Conservation (phyloP, 92 coral and sea anemone genomes). For the Chrysogorgia sp. region DNA sequence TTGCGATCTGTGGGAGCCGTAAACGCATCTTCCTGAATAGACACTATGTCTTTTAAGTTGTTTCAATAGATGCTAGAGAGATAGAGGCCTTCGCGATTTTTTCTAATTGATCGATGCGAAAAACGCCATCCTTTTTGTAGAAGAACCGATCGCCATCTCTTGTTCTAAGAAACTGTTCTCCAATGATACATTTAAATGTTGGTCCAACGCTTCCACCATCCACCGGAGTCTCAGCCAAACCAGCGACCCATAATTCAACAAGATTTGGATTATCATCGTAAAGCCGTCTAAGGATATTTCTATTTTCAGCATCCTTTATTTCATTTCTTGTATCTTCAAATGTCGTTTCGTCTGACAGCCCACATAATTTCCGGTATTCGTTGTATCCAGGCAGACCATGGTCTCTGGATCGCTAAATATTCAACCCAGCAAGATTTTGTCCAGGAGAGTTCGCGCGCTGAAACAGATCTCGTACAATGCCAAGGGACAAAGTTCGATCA, state of each 20-base stretch:
- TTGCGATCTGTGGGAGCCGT: constrained; percentile 3
- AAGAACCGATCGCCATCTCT: constrained; percentile 45
- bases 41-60: constrained; percentile 4
- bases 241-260: constrained; percentile 42
- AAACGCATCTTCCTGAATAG: constrained; percentile 31
- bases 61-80: constrained; percentile 30
- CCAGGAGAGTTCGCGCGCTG: constrained; percentile 39
- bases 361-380: constrained; percentile 26
- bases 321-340: constrained; percentile 27
- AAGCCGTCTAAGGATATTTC: constrained; percentile 13
- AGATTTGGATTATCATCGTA: constrained; percentile 25
- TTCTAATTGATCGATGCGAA: not conserved
- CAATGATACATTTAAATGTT: constrained; percentile 26
- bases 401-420: constrained; percentile 32
- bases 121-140: constrained; percentile 9
- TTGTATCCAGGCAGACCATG: constrained; percentile 44
- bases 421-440: constrained; percentile 24
- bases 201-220: constrained; percentile 23
- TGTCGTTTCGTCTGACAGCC: constrained; percentile 1
- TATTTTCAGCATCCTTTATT: constrained; percentile 24
- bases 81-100: constrained; percentile 15
- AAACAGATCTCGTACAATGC: constrained; percentile 24
- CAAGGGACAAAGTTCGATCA: constrained; percentile 21
- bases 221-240: constrained; percentile 38
- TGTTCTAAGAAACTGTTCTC: constrained; percentile 30